A percentile compares a stretch with the other conserved stretches of the same genome.
phyloP scores from a whole-genome alignment of 2,797 vertebrate species.

The Oryzias dopingdopingensis region DNA sequence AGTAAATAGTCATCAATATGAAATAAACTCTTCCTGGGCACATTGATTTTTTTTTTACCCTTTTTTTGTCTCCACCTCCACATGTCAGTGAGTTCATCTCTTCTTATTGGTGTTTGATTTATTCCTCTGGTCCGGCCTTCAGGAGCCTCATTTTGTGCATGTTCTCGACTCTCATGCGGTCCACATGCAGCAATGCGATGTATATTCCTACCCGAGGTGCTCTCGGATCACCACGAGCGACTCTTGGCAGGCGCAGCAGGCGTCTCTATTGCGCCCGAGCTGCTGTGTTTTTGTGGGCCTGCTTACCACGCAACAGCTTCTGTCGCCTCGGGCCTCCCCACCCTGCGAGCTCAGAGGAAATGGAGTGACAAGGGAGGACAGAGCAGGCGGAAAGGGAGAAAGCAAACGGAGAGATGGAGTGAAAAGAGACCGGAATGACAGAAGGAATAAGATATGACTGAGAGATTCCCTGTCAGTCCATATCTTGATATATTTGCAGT shows the following conservation, averaged over 20 bases:
- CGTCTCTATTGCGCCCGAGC: not conserved
- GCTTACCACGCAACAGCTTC: conserved; percentile 23
- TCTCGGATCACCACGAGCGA: conserved; percentile 3
- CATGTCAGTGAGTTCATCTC: conserved; percentile 35
- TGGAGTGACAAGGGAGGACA: conserved; percentile 40
- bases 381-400: conserved; percentile 38
- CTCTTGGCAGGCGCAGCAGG: not conserved
- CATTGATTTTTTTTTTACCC: conserved; percentile 67
- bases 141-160: conserved; percentile 43
- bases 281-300: conserved; percentile 8
- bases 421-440: conserved; percentile 32
- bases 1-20: conserved; percentile 70
- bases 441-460: conserved; percentile 51
- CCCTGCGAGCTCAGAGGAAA: conserved; percentile 38
- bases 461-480: conserved; percentile 62
- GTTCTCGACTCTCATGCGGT: conserved; percentile 26
- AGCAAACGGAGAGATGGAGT: conserved; percentile 18
- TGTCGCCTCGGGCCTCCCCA: conserved; percentile 38
- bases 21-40: conserved; percentile 65
- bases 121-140: conserved; percentile 49
- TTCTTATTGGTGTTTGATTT: conserved; percentile 51
- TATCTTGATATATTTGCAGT: conserved; percentile 40
- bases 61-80: conserved; percentile 44
- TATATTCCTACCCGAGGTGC: conserved; percentile 19
- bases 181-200: conserved; percentile 16